Percentiles rank a stretch among this genome's conserved stretches.
phyloP scores from a whole-genome alignment of 2,888 invertebrate genomes.

The Andrena camellia region DNA sequence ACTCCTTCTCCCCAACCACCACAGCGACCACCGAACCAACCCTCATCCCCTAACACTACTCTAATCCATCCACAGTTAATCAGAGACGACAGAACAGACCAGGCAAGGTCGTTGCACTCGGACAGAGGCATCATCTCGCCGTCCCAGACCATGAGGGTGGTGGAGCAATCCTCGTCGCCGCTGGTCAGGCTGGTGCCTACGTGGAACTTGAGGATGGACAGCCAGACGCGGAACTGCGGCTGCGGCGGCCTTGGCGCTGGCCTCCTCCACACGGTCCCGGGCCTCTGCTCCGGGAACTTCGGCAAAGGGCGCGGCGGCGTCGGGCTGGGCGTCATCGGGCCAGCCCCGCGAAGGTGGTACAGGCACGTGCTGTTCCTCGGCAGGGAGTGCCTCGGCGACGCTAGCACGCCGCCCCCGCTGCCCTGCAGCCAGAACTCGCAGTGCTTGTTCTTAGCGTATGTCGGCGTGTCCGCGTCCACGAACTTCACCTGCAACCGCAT shows the following conservation, averaged over 20 bases:
- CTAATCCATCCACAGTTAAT: conserved; percentile 22
- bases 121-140: conserved; percentile 89
- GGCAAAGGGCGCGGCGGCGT: conserved; percentile 84
- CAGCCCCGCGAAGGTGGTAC: conserved; percentile 91
- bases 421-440: conserved; percentile 96
- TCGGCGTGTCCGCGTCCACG: conserved; percentile 93
- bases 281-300: conserved; percentile 83
- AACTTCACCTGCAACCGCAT: conserved; percentile 89
- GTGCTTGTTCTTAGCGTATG: conserved; percentile 93
- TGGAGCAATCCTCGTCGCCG: conserved; percentile 91
- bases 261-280: conserved; percentile 85
- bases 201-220: conserved; percentile 94
- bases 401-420: conserved; percentile 91
- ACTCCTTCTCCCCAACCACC: too few relatives aligned
- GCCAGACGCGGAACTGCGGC: conserved; percentile 93
- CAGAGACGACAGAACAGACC: conserved; percentile 86
- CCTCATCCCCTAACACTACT: too few relatives aligned
- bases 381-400: conserved; percentile 94
- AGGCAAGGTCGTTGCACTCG: conserved; percentile 93
- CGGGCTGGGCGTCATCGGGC: conserved; percentile 87
- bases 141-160: conserved; percentile 95
- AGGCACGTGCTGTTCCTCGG: conserved; percentile 95
- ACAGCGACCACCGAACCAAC: too few relatives aligned
- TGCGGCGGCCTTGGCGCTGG: conserved; percentile 86
- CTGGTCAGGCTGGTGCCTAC: conserved; percentile 89